Percentiles rank a stretch among this genome's conserved stretches.
Conservation (phyloP, 2,113 vertebrate species). For the Falcunculus frontatus region DNA sequence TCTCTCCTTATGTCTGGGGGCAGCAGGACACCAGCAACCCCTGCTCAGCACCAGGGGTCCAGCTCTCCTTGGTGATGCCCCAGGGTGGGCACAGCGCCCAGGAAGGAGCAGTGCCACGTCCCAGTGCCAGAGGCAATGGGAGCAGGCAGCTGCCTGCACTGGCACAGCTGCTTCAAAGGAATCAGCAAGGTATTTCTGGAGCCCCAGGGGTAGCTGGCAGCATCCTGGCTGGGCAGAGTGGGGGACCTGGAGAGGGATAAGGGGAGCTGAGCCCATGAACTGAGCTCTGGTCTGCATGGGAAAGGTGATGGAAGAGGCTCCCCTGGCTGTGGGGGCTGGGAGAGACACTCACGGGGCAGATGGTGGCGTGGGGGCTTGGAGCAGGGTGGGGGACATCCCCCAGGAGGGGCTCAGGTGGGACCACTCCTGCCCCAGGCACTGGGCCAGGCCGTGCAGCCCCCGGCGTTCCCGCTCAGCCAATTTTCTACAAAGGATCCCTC, state of each 20-base stretch:
- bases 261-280: background rate
- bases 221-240: background rate
- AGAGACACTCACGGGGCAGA: fast-evolving
- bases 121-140: fast-evolving
- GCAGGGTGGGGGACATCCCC: background rate
- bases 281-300: fast-evolving
- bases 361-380: fast-evolving
- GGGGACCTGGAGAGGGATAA: background rate
- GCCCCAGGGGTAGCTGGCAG: background rate
- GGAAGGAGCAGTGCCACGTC: background rate
- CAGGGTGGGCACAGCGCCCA: background rate
- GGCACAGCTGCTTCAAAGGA: fast-evolving
- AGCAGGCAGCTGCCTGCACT: background rate
- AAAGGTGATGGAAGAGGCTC: background rate
- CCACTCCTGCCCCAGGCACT: background rate
- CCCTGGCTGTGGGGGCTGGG: background rate
- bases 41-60: background rate
- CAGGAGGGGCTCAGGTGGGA: background rate
- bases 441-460: background rate
- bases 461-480: fast-evolving
- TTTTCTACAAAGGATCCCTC: background rate
- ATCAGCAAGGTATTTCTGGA: fast-evolving
- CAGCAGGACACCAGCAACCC: background rate
- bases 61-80: background rate
- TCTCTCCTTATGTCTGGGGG: background rate